Conservation (phyloP, 2,888 invertebrate species). For the Cylloceria caligata region DNA sequence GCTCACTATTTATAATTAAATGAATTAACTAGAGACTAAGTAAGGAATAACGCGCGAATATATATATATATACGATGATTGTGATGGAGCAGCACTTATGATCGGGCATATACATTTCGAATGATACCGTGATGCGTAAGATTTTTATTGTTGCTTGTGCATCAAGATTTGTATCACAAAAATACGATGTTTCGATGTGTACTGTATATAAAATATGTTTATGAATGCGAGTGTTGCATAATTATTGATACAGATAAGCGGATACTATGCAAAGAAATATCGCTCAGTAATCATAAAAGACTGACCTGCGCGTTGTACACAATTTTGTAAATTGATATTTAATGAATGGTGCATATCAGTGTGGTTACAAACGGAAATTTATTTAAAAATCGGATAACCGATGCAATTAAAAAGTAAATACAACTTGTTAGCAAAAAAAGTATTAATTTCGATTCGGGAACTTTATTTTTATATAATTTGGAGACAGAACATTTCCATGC, state of each 20-base stretch:
- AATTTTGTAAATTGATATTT: too few species aligned
- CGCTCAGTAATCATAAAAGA: too few species aligned
- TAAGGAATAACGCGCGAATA: slow-evolving; percentile 19
- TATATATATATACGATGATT: slow-evolving; percentile 56
- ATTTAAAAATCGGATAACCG: too few species aligned
- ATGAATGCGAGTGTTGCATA: slow-evolving; percentile 20
- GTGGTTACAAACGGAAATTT: too few species aligned
- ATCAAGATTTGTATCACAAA: slow-evolving; percentile 34
- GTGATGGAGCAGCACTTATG: slow-evolving; percentile 46
- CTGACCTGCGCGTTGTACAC: too few species aligned
- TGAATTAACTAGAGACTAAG: slow-evolving; percentile 14
- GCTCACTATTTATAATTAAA: slow-evolving; percentile 68
- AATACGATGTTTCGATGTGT: slow-evolving; percentile 38
- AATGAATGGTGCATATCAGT: too few species aligned
- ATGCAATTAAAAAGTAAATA: too few species aligned
- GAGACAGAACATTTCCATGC: too few species aligned
- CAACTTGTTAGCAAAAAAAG: too few species aligned
- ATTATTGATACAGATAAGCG: background rate
- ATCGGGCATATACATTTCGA: slow-evolving; percentile 30
- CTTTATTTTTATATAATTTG: too few species aligned
- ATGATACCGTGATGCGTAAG: slow-evolving; percentile 29
- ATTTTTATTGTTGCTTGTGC: slow-evolving; percentile 58
- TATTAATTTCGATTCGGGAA: too few species aligned
- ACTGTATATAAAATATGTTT: slow-evolving; percentile 60
- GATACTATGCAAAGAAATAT: background rate